Evolutionary conservation across 2,113 vertebrate genomes (phyloP).

Genomic region (Cephalopterus ornatus): DNA sequence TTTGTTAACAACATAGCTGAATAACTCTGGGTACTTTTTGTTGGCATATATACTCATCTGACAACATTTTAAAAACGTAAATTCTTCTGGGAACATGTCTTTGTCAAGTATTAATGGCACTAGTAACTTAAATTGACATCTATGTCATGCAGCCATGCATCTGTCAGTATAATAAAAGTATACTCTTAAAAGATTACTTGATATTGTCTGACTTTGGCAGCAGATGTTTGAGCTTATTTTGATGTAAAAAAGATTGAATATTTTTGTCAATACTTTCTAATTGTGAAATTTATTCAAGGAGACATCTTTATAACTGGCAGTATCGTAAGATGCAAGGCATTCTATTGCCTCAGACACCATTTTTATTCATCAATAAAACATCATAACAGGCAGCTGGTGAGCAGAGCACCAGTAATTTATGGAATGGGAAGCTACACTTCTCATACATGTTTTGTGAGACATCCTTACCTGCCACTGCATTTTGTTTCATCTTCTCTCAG

Average conservation of each 20-base stretch:
- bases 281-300: slow-evolving; percentile 62
- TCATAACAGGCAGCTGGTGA: slow-evolving; percentile 49
- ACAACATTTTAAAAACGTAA: slow-evolving; percentile 51
- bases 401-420: slow-evolving; percentile 55
- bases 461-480: slow-evolving; percentile 51
- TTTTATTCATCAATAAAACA: slow-evolving; percentile 72
- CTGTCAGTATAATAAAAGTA: slow-evolving; percentile 66
- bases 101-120: slow-evolving; percentile 62
- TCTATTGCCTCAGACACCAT: slow-evolving; percentile 51
- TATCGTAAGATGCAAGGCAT: slow-evolving; percentile 6
- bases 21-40: slow-evolving; percentile 17
- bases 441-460: slow-evolving; percentile 36
- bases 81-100: slow-evolving; percentile 57
- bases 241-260: slow-evolving; percentile 62
- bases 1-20: slow-evolving; percentile 40
- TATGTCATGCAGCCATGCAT: slow-evolving; percentile 62
- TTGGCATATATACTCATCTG: slow-evolving; percentile 39
- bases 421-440: slow-evolving; percentile 45
- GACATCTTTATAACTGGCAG: slow-evolving; percentile 54
- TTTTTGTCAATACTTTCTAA: slow-evolving; percentile 66
- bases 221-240: slow-evolving; percentile 64
- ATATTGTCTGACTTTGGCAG: slow-evolving; percentile 51
- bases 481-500: slow-evolving; percentile 40
- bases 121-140: slow-evolving; percentile 67
- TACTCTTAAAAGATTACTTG: slow-evolving; percentile 50